A percentile compares a stretch with the other conserved stretches of the same genome.
Evolutionary conservation across 2,113 vertebrate species (phyloP).

Genomic region (Carassius gibelio): DNA sequence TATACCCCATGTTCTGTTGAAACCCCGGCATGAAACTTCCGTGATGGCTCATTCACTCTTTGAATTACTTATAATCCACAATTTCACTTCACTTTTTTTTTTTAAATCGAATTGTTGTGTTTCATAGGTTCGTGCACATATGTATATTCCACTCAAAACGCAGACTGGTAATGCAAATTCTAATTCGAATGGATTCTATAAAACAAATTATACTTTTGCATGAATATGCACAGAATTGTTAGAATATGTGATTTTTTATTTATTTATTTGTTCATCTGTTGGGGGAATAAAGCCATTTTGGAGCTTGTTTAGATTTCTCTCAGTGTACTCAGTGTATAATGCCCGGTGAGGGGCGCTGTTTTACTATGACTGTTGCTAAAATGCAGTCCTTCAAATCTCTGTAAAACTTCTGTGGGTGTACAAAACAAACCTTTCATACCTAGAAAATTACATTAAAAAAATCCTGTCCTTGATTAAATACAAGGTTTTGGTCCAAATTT

Average conservation of each 20-base stretch:
- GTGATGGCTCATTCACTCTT: too few relatives aligned
- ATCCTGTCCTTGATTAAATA: constrained; percentile 68
- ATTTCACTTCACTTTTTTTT: too few relatives aligned
- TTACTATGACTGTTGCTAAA: constrained; percentile 51
- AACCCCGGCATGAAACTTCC: too few relatives aligned
- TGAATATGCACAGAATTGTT: too few relatives aligned
- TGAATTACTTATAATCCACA: too few relatives aligned
- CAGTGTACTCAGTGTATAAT: not conserved
- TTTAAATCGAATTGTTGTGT: too few relatives aligned
- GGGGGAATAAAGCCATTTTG: not conserved
- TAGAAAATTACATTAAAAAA: constrained; percentile 16
- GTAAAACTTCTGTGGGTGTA: not conserved
- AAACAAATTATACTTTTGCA: too few relatives aligned
- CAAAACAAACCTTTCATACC: constrained; percentile 1
- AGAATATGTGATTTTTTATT: not conserved
- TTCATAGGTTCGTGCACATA: too few relatives aligned
- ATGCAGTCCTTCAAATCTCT: not conserved
- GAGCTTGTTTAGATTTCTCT: not conserved
- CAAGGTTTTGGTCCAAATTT: constrained; percentile 40
- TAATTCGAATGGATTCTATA: too few relatives aligned
- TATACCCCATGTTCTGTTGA: not conserved
- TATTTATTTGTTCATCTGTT: constrained; percentile 17
- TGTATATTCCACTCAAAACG: too few relatives aligned
- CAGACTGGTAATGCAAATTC: too few relatives aligned
- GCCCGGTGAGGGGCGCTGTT: constrained; percentile 73